Conservation (phyloP, 2,888 invertebrate species). For the Hydropsyche betteni region DNA sequence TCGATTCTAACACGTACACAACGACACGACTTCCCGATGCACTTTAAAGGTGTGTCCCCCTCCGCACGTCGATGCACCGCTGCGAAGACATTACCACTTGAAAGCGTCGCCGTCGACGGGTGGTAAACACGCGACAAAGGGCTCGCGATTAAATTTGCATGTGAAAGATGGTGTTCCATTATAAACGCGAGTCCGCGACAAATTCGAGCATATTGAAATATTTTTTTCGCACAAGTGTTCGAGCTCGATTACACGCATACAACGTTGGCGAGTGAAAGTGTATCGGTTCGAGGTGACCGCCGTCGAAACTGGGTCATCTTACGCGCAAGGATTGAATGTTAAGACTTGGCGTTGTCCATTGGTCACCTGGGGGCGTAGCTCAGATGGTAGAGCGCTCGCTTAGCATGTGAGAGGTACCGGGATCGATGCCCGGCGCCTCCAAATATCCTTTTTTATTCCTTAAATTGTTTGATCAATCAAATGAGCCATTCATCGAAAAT, state of each 20-base stretch:
- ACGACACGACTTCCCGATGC: too few species aligned
- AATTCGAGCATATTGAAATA: slow-evolving; percentile 5
- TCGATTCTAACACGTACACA: too few species aligned
- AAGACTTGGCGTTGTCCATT: not conserved
- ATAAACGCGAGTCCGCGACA: not conserved
- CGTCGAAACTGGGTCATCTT: slow-evolving; percentile 19
- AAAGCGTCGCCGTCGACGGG: slow-evolving; percentile 41
- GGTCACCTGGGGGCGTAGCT: slow-evolving; percentile 51
- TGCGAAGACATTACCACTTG: slow-evolving; percentile 49
- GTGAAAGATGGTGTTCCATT: slow-evolving; percentile 12
- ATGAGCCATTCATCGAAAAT: too few species aligned
- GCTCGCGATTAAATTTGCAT: slow-evolving; percentile 34
- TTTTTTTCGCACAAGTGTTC: not conserved
- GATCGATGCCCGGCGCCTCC: slow-evolving; percentile 53
- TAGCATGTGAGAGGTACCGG: slow-evolving; percentile 53
- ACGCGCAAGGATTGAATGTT: not conserved
- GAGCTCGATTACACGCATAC: not conserved
- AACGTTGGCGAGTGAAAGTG: slow-evolving; percentile 6
- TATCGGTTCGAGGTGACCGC: not conserved
- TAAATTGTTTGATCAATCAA: too few species aligned
- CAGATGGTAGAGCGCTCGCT: slow-evolving; percentile 53
- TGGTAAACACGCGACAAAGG: slow-evolving; percentile 30
- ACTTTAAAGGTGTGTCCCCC: too few species aligned
- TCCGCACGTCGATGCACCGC: slow-evolving; percentile 21
- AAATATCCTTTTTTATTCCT: slow-evolving; percentile 25